Evolutionary conservation across 2,888 invertebrate genomes (phyloP).

Genomic region (Peribatodes rhomboidaria): DNA sequence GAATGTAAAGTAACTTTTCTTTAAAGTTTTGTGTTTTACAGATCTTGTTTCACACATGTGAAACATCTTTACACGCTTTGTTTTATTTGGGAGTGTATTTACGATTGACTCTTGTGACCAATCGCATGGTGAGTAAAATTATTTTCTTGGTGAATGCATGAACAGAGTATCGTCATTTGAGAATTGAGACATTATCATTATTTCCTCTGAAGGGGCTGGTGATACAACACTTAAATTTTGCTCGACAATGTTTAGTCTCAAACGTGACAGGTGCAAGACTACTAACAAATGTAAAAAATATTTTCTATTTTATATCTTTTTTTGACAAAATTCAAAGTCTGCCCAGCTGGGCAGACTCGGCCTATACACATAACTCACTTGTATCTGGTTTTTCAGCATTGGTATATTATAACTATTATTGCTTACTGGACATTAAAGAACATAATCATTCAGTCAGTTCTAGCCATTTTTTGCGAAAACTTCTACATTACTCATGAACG

Average conservation of each 20-base stretch:
- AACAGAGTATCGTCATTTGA: too few relatives aligned
- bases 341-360: too few relatives aligned
- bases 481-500: constrained; percentile 11
- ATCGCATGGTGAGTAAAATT: background rate
- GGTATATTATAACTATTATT: too few relatives aligned
- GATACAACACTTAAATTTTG: too few relatives aligned
- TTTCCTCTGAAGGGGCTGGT: too few relatives aligned
- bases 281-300: background rate
- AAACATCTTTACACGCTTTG: constrained; percentile 11
- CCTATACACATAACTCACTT: too few relatives aligned
- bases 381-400: background rate
- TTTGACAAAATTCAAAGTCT: too few relatives aligned
- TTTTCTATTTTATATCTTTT: background rate
- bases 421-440: constrained; percentile 2
- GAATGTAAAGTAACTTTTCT: too few relatives aligned
- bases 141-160: background rate
- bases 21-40: constrained; percentile 7
- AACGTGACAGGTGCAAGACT: too few relatives aligned
- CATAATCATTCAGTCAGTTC: constrained; percentile 3
- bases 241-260: too few relatives aligned
- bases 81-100: constrained; percentile 8
- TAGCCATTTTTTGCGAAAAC: constrained; percentile 9
- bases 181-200: too few relatives aligned
- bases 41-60: constrained; percentile 21
- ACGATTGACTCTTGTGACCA: background rate